A percentile compares a stretch with the other conserved stretches of the same genome.
Conservation (phyloP, 2,113 vertebrate species). For the Lepisosteus osseus region DNA sequence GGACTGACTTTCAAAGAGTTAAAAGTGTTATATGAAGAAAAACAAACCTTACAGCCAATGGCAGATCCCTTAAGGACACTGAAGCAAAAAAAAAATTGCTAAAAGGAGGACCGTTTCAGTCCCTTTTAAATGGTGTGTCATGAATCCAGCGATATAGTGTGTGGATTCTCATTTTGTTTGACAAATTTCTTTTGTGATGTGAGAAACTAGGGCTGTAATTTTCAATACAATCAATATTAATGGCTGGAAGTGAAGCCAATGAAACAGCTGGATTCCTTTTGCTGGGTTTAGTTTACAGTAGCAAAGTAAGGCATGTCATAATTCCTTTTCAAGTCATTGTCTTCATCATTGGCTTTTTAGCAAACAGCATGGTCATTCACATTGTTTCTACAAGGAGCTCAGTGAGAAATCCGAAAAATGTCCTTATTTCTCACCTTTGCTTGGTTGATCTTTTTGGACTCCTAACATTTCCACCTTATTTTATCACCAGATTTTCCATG, state of each 20-base stretch:
- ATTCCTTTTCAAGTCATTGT: not conserved
- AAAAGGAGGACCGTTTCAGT: too few relatives aligned
- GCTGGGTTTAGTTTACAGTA: slow-evolving; percentile 15
- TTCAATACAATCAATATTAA: too few relatives aligned
- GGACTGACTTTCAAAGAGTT: too few relatives aligned
- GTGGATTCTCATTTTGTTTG: too few relatives aligned
- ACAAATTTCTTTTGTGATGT: too few relatives aligned
- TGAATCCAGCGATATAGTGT: too few relatives aligned
- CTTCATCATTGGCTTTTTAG: not conserved
- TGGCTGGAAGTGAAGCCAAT: not conserved
- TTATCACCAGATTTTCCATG: not conserved
- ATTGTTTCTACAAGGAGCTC: not conserved
- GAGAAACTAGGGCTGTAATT: too few relatives aligned
- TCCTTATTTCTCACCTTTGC: slow-evolving; percentile 5
- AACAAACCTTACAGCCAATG: too few relatives aligned
- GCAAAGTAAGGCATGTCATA: not conserved
- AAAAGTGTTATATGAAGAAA: too few relatives aligned
- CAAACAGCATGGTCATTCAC: not conserved
- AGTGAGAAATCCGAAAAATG: slow-evolving; percentile 5
- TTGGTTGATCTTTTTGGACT: slow-evolving; percentile 1
- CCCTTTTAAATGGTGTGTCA: too few relatives aligned
- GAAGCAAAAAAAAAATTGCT: too few relatives aligned
- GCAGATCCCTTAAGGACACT: too few relatives aligned
- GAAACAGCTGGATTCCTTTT: not conserved
- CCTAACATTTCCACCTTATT: not conserved